These are phyloP conservation scores for Cerceris ruficornis DNA, from an alignment of 2,888 invertebrate species.

Conservation along the genomic window DNA sequence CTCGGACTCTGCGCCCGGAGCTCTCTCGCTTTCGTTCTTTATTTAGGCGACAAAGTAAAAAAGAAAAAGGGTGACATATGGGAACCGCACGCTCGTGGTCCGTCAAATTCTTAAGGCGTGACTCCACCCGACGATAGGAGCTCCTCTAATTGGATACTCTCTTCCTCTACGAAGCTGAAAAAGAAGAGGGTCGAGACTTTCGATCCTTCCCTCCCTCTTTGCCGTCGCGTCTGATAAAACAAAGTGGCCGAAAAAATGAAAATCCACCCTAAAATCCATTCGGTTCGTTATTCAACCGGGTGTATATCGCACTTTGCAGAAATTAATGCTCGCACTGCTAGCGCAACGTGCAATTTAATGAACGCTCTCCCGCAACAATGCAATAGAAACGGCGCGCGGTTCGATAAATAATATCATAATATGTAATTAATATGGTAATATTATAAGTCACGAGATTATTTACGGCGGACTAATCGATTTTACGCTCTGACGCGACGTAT, in stretches of 20 bases:
- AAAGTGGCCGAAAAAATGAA: not conserved
- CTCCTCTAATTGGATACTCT: conserved; percentile 41
- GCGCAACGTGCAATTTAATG: conserved; percentile 54
- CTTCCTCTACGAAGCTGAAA: not conserved
- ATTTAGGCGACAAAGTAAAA: conserved; percentile 35
- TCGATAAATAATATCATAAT: conserved; percentile 55
- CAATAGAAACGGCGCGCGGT: conserved; percentile 43
- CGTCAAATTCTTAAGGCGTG: conserved; percentile 52
- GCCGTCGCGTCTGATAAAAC: not conserved
- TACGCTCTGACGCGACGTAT: conserved; percentile 38
- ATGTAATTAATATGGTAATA: conserved; percentile 59
- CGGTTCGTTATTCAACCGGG: too few relatives aligned
- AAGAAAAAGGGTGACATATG: conserved; percentile 42
- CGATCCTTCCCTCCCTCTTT: not conserved
- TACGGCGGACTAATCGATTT: conserved; percentile 54
- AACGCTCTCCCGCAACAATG: conserved; percentile 37
- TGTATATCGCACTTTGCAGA: conserved; percentile 14
- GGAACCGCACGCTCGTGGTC: conserved; percentile 37
- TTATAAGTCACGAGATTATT: conserved; percentile 51
- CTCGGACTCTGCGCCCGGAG: not conserved
- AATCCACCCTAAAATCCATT: too few relatives aligned
- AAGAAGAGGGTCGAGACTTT: not conserved
- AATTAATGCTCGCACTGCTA: conserved; percentile 43
- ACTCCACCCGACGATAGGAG: conserved; percentile 28
- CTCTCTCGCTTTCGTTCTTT: conserved; percentile 40